Evolutionary conservation across 2,888 invertebrate genomes (phyloP).

Genomic region (Autographa gamma): DNA sequence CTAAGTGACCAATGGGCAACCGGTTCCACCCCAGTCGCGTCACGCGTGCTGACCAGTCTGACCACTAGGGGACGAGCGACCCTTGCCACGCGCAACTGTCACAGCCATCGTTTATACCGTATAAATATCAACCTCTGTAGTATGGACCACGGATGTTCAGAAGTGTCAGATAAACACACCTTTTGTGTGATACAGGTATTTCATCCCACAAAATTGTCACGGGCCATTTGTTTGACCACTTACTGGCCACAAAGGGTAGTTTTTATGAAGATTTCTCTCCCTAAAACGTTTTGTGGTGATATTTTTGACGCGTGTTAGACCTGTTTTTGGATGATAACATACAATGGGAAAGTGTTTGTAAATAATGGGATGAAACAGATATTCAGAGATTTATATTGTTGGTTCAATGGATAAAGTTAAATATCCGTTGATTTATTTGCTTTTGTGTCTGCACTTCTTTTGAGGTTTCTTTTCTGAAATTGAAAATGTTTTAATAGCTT

Average conservation of each 20-base stretch:
- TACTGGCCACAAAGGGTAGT: slow-evolving; percentile 76
- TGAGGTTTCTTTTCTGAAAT: slow-evolving; percentile 9
- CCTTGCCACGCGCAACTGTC: slow-evolving; percentile 66
- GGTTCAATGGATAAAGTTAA: slow-evolving; percentile 60
- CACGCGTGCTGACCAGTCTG: slow-evolving; percentile 77
- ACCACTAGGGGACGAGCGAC: slow-evolving; percentile 56
- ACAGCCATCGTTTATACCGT: slow-evolving; percentile 67
- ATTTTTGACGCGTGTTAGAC: slow-evolving; percentile 78
- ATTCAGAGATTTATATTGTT: slow-evolving; percentile 68
- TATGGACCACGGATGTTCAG: slow-evolving; percentile 85
- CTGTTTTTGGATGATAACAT: slow-evolving; percentile 72
- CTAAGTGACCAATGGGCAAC: slow-evolving; percentile 83
- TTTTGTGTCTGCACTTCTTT: slow-evolving; percentile 42
- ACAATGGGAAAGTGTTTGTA: slow-evolving; percentile 67
- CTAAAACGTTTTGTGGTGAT: slow-evolving; percentile 73
- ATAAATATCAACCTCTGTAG: slow-evolving; percentile 67
- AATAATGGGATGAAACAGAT: slow-evolving; percentile 72
- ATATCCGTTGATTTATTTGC: slow-evolving; percentile 58
- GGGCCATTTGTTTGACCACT: slow-evolving; percentile 82
- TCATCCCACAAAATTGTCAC: slow-evolving; percentile 80
- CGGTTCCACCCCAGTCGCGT: slow-evolving; percentile 78
- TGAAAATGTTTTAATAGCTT: slow-evolving; percentile 9
- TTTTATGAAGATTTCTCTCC: slow-evolving; percentile 82
- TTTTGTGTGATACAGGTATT: slow-evolving; percentile 81
- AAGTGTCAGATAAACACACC: slow-evolving; percentile 77